Percentiles rank a stretch among this genome's conserved stretches.
These are phyloP conservation scores for Eurystomus glaucurus DNA, from an alignment of 2,797 vertebrate species.

Conservation along the genomic window DNA sequence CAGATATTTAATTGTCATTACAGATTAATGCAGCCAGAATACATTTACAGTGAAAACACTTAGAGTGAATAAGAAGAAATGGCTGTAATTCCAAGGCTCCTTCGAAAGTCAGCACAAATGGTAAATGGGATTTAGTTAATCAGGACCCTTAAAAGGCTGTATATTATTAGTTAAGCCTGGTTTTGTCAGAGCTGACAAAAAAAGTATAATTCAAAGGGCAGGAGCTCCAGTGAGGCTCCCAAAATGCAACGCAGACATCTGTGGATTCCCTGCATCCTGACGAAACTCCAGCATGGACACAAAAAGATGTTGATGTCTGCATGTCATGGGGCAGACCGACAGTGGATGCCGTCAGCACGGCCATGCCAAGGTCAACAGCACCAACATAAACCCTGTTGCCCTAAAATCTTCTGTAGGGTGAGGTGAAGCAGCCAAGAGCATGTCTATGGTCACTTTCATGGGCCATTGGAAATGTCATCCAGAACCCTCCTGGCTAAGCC, in stretches of 20 bases:
- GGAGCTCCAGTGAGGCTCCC: neutral
- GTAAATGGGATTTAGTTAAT: constrained; percentile 36
- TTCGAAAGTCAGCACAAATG: neutral
- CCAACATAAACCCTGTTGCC: neutral
- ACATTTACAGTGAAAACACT: neutral
- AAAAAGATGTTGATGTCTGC: accelerated
- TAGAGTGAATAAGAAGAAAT: neutral
- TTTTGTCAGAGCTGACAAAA: neutral
- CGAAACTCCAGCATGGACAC: accelerated
- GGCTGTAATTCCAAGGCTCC: neutral
- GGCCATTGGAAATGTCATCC: neutral
- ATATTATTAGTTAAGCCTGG: neutral
- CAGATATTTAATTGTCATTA: constrained; percentile 41
- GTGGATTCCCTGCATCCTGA: neutral
- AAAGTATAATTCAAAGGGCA: neutral
- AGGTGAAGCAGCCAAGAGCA: neutral
- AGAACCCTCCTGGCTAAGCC: neutral
- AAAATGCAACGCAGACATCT: accelerated
- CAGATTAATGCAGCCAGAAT: neutral
- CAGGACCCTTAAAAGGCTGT: neutral
- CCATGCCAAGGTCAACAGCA: neutral
- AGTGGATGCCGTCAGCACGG: accelerated
- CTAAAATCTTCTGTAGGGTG: neutral
- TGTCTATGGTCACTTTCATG: accelerated
- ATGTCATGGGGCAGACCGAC: accelerated